Evolutionary conservation across 2,888 invertebrate species (phyloP), one percentile per base, ranked within the genome.

Genomic region (Oligia fasciuncula): DNA sequence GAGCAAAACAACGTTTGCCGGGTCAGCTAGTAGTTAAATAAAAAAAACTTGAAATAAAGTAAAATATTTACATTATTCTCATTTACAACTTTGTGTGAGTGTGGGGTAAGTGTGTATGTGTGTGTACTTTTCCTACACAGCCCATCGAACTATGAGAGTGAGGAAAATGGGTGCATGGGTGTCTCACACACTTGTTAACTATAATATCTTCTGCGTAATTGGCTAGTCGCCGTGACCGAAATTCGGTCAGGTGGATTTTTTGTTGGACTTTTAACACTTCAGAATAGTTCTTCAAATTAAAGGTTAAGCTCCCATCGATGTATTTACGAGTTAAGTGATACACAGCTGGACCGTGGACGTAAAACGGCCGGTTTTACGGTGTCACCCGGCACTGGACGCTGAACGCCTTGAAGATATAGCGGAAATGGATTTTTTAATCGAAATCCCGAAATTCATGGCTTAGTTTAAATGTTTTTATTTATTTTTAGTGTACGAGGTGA

Each of bases 271-370:
- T 51, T 51, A 51, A 23, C 5, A n/a, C 11, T 51, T 68, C 81
- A 13, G 91, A 92, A 91, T 91, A 91, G 72, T 85, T 54, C 82
- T 69, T 19, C 77, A 80, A 82, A 84, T 88, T 68, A 85, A 88
- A 87, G 80, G 87, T 89, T 91, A 89, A 89, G 90, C 77, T 60
- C 4, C 79, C 77, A 90, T 92, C 88, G 85, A 89, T 72, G 82
- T 91, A 90, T 92, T 92, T 92, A 92, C 89, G 92, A 92, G 85
- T 82, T 73, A 78, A 79, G 85, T 91, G 90, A 92, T 87, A 87
- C 87, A 87, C 87, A 87, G 81, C 84, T 80, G 76, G 81, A 81
- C 76, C 77, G 84, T 70, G 83, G 63, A 74, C 85, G 74, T 87
- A 84, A 87, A 87, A 84, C 73, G 54, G 72, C 63, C 68, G 67